These are phyloP conservation scores for Lontra canadensis DNA, from an alignment of 2,113 vertebrate species.

Conservation along the genomic window DNA sequence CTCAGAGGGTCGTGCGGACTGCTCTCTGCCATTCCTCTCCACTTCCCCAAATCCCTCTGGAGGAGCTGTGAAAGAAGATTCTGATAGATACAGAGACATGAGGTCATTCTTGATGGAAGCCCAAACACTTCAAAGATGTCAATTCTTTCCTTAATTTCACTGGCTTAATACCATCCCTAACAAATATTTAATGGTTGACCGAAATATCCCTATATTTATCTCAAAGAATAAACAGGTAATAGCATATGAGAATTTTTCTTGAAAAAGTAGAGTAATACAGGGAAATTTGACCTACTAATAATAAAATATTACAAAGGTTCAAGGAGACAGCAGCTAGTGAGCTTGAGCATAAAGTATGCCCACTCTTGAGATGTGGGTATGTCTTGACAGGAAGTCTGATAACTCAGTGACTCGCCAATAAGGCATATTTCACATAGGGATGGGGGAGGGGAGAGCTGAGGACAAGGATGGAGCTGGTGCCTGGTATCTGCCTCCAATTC, in stretches of 20 bases:
- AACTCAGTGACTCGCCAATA: neutral
- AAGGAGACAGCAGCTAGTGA: neutral
- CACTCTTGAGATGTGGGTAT: neutral
- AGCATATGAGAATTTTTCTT: neutral
- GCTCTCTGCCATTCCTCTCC: neutral
- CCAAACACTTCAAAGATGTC: neutral
- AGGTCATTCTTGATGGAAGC: neutral
- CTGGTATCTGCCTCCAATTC: neutral
- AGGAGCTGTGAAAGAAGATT: neutral
- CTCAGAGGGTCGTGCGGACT: neutral
- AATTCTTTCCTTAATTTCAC: neutral
- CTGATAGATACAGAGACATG: neutral
- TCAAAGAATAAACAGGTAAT: constrained; percentile 4
- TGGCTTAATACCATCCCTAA: neutral
- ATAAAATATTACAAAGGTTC: neutral
- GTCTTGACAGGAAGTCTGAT: neutral
- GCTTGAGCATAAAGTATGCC: neutral
- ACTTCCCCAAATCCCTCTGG: neutral
- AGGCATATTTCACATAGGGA: neutral
- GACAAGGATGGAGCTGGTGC: neutral
- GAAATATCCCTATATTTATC: neutral
- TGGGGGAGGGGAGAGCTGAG: neutral
- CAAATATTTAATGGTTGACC: neutral
- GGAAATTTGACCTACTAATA: neutral
- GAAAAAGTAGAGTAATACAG: neutral